These are phyloP conservation scores for Halichoerus grypus DNA, from an alignment of 2,113 vertebrate genomes.

Conservation along the genomic window DNA sequence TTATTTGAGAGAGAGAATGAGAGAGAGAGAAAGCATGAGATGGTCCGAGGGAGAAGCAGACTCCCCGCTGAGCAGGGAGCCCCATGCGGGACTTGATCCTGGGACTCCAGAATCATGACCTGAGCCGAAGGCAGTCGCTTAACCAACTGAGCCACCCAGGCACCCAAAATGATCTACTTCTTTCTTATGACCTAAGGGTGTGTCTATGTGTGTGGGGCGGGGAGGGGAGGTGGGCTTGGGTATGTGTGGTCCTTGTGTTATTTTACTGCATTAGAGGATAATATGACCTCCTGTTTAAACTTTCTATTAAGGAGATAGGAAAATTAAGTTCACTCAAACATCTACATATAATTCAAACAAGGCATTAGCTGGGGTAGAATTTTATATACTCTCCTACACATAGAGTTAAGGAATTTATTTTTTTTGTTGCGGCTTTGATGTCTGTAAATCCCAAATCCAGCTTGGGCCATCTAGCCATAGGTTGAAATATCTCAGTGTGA, in stretches of 20 bases:
- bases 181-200: background rate
- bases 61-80: no score
- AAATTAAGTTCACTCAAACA: background rate
- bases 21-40: no score
- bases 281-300: background rate
- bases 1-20: no score
- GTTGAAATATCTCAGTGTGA: background rate
- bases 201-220: background rate
- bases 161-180: background rate
- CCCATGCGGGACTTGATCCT: no score
- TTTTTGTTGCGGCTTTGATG: background rate
- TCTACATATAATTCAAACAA: background rate
- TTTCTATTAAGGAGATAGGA: slow-evolving; percentile 16
- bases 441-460: background rate
- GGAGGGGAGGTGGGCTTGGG: background rate
- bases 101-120: no score
- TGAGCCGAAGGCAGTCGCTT: no score
- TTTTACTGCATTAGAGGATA: background rate
- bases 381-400: background rate
- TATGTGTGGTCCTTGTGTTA: background rate
- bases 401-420: background rate
- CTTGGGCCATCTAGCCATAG: background rate
- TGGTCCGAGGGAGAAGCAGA: no score
- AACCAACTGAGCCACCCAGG: no score
- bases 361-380: background rate